Evolutionary conservation across 2,113 vertebrate genomes (phyloP), one percentile per base, ranked within the genome.

Genomic region (Pelecanus crispus): DNA sequence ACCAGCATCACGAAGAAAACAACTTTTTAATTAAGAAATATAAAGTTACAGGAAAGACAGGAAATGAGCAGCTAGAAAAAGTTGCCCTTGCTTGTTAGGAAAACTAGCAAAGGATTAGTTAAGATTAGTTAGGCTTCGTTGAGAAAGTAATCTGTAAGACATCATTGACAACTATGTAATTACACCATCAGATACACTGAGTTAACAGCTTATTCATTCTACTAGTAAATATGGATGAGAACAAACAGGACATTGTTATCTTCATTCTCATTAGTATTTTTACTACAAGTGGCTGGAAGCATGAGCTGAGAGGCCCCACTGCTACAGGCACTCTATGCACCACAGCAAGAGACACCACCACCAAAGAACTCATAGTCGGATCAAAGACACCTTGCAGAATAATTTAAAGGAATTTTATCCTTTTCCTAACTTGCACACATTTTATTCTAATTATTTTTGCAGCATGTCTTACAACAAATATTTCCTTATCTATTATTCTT

Each of bases 181-280:
- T 81, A 42, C 58, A 81, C 24, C 26, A 55, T 81, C 79, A 61
- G 53, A 58, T 44, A 72, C 40, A 78, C 19, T 34, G 52, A 86
- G n/a, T 88, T 83, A 91, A 52, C 24, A 90, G 49, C 29, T 90
- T 77, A 65, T 50, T 91, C 52, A 63, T 80, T 81, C 61, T 45
- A 29, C 38, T 62, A 84, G 82, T 65, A 85, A 85, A 81, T 77
- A 96, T 31, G 29, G 49, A 85, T 79, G 45, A 79, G 74, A 95
- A 85, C 22, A 66, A 95, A 66, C 56, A 78, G 70, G 65, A 63
- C 5, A 1, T 25, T 38, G 16, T 70, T 78, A 53, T 72, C 45
- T 89, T 92, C 18, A 32, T 66, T 79, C 79, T 92, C 73, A 81
- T 88, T 87, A 88, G 26, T 90, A 73, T 78, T 84, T 95, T 87